Base-by-base conservation (phyloP, 1,140 invertebrate species). In the Mizuhopecten yessoensis region DNA sequence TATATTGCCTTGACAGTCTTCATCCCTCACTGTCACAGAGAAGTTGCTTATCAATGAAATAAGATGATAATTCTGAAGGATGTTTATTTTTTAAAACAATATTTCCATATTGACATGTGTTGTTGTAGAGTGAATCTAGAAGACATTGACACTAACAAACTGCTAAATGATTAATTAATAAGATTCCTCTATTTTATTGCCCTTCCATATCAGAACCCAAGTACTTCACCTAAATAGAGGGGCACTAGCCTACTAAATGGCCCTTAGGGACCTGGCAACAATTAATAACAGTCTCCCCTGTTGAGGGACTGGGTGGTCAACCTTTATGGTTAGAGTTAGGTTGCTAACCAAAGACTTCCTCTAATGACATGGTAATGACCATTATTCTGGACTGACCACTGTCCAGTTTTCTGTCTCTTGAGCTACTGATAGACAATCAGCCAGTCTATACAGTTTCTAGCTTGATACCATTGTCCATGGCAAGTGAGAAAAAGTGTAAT, bases 291-390 rank as follows among this genome's bases (percentile, higher is more conserved):
- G 57, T 29, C 20, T 75, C 57, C 57, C 57, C 57, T 17, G 23
- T 1, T 75, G 57, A 5, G 57, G 57, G 17, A n/a, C 57, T 75
- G 57, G 57, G 57, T 75, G 57, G 57, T 75, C 57, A 75, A 39
- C 0, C 29, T 75, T 75, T 75, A 75, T 75, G 23, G n/a, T 17
- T 29, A 17, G 9, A 9, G 57, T 5, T 29, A 17, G 9, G 17
- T 23, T 75, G 57, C n/a, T 75, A 75, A 75, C 57, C 17, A n/a
- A 5, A 29, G 57, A 75, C 57, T 75, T 75, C 57, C 57, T 75
- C 57, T 75, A 75, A 75, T 75, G 57, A 75, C 57, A 75, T 2
- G 57, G 57, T 75, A 75, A 75, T 75, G 57, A 29, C 57, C 57
- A 5, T 5, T 75, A n/a, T 75, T n/a, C n/a, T 75, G 36, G 36